Percentiles rank a stretch among this genome's conserved stretches.
phyloP scores from a whole-genome alignment of 2,113 vertebrate genomes.

The Oryzias melastigma region DNA sequence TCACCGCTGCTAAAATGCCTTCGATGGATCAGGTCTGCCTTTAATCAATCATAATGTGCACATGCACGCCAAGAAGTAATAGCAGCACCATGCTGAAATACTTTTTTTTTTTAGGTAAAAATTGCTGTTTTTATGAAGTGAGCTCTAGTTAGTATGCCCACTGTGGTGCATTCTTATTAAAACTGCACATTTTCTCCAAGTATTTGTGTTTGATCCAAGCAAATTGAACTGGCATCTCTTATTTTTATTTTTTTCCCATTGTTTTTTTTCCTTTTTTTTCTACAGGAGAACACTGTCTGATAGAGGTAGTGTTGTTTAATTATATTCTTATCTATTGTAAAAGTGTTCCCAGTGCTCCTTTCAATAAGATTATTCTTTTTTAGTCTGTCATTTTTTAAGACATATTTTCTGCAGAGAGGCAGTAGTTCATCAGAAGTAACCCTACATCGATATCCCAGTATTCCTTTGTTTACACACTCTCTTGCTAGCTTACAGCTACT shows the following conservation, averaged over 20 bases:
- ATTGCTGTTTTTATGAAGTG: constrained; percentile 6
- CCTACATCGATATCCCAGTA: too few relatives aligned
- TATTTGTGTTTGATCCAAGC: constrained; percentile 16
- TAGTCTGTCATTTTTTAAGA: too few relatives aligned
- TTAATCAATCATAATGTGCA: constrained; percentile 43
- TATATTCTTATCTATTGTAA: too few relatives aligned
- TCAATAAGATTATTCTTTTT: too few relatives aligned
- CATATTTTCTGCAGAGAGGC: too few relatives aligned
- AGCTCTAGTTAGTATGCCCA: background rate
- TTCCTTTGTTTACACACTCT: too few relatives aligned
- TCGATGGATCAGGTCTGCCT: constrained; percentile 42
- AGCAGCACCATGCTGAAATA: constrained; percentile 13
- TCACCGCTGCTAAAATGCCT: constrained; percentile 47
- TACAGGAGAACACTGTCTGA: constrained; percentile 34
- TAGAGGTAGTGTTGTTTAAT: constrained; percentile 50
- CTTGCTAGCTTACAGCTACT: too few relatives aligned
- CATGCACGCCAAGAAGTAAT: constrained; percentile 21
- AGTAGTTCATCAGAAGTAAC: too few relatives aligned
- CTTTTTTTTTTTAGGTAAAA: background rate
- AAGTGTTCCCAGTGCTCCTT: too few relatives aligned
- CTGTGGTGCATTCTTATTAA: constrained; percentile 1
- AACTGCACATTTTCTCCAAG: background rate
- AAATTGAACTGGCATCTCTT: constrained; percentile 8
- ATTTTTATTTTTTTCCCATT: too few relatives aligned
- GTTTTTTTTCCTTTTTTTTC: background rate